Evolutionary conservation across 2,797 vertebrate genomes (phyloP).

Genomic region (Poeciliopsis paucimaculata): DNA sequence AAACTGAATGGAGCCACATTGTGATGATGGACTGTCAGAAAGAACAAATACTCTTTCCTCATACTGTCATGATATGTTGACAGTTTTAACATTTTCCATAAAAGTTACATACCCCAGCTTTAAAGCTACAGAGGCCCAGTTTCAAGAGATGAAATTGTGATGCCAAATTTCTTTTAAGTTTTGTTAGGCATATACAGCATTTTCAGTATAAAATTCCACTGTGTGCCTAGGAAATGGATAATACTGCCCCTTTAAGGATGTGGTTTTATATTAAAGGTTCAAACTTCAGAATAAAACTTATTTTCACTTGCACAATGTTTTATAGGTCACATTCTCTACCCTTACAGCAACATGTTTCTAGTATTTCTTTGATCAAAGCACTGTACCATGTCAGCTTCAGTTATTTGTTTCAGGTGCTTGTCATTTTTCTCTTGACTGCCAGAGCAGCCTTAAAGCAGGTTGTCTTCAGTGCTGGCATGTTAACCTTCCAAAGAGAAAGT

Average conservation of each 20-base stretch:
- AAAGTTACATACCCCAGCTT: too few species aligned
- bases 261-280: background rate
- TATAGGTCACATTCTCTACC: background rate
- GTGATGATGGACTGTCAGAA: too few species aligned
- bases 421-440: background rate
- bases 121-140: too few species aligned
- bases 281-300: background rate
- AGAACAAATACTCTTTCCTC: too few species aligned
- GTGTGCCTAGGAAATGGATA: too few species aligned
- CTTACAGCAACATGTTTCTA: background rate
- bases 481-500: background rate
- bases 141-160: too few species aligned
- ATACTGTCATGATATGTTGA: too few species aligned
- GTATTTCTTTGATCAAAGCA: background rate
- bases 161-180: too few species aligned
- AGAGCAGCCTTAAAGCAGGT: background rate
- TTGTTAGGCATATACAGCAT: too few species aligned
- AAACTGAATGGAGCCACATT: too few species aligned
- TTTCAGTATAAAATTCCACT: too few species aligned
- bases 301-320: background rate
- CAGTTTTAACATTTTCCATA: too few species aligned
- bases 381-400: background rate
- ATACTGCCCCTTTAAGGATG: background rate
- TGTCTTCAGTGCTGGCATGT: background rate
- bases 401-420: background rate